Evolutionary conservation across 2,888 invertebrate species (phyloP), one percentile per base, ranked within the genome.

Genomic region (Zygogramma bicolorata): DNA sequence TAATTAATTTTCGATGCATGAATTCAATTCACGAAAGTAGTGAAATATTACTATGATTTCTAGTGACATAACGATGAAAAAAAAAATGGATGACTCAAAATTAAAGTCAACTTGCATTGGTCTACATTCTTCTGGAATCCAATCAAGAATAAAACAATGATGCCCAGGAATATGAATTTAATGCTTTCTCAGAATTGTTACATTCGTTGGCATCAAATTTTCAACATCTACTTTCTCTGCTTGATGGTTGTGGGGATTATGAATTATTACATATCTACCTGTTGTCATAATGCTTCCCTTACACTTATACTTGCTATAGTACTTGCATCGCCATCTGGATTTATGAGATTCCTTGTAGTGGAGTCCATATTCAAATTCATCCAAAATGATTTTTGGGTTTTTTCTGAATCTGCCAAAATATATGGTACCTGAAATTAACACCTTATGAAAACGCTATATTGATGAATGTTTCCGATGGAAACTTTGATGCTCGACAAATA

Each of bases 251-350:
- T 80, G 79, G 7, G 22, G 22, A 62, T 69, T 65, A 20, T 71
- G 49, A 1, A 79, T 71, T 18, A 75, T 69, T 8, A 79, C 74
- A 3, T 70, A 61, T 8, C 74, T 75, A 22, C 77, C 77, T 6
- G 53, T 68, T 1, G 79, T 77, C 42, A 77, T 73, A 7, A 80
- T 40, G 25, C 72, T 77, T 27, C 76, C 74, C 20, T 74, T 70
- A 60, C 80, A 81, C 42, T 76, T 77, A 40, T 60, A 70, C 27
- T 68, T 73, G 6, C 60, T 68, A 57, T 79, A 74, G 38, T 74
- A 58, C 15, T 77, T 75, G 49, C 82, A 82, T n/a, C 80, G 68
- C 82, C 81, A 82, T 71, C 80, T 73, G 3, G 79, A 80, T 49
- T 60, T 76, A 15, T 70, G 46, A 0, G 13, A 40, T 22, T 75